These are phyloP conservation scores for Eristalinus sepulchralis DNA, from an alignment of 2,888 invertebrate genomes.

Conservation along the genomic window DNA sequence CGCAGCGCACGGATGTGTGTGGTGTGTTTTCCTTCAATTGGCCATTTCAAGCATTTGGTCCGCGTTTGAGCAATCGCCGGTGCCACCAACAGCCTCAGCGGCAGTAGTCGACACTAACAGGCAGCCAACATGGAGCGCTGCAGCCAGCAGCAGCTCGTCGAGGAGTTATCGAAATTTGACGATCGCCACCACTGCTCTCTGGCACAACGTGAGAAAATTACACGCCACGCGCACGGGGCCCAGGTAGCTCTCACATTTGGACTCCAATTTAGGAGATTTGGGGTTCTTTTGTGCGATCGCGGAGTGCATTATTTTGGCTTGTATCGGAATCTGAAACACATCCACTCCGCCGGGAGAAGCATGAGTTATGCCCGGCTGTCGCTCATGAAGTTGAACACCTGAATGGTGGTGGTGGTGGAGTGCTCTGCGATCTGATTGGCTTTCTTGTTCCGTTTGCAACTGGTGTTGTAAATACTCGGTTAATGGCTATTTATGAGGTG, in stretches of 20 bases:
- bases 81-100: background rate
- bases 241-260: slow-evolving; percentile 37
- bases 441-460: slow-evolving; percentile 37
- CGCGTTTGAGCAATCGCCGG: slow-evolving; percentile 57
- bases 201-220: slow-evolving; percentile 67
- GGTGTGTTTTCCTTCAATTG: slow-evolving; percentile 68
- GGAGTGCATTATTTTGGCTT: background rate
- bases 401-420: slow-evolving; percentile 48
- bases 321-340: slow-evolving; percentile 41
- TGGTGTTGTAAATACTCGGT: slow-evolving; percentile 43
- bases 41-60: background rate
- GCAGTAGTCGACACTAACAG: background rate
- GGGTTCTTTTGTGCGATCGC: slow-evolving; percentile 57
- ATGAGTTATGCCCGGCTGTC: slow-evolving; percentile 67
- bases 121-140: too few relatives aligned
- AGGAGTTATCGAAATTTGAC: slow-evolving; percentile 70
- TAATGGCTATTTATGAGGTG: slow-evolving; percentile 57
- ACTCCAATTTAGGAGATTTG: slow-evolving; percentile 67
- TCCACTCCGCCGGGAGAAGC: slow-evolving; percentile 46
- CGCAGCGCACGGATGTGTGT: slow-evolving; percentile 47
- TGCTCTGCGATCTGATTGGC: slow-evolving; percentile 66
- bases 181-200: slow-evolving; percentile 46
- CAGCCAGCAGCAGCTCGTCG: slow-evolving; percentile 4
- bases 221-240: slow-evolving; percentile 25
- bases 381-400: slow-evolving; percentile 71